phyloP scores from a whole-genome alignment of 2,797 vertebrate genomes.

The Melanogrammus aeglefinus region DNA sequence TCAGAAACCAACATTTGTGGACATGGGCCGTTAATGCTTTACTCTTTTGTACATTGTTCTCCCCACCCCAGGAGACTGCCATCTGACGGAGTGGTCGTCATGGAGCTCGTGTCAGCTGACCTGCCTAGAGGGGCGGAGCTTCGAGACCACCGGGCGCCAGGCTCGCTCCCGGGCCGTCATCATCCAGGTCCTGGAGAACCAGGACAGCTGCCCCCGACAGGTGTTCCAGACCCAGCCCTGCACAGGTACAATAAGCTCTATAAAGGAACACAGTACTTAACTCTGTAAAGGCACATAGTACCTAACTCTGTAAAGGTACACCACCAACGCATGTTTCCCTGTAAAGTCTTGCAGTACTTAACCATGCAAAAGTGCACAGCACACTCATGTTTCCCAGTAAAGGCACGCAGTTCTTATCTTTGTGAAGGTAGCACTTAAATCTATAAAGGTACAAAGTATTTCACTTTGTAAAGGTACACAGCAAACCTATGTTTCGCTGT shows the following conservation, averaged over 20 bases:
- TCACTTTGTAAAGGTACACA: no score
- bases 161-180: constrained; percentile 88
- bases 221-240: constrained; percentile 86
- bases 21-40: background rate
- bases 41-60: background rate
- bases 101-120: constrained; percentile 95
- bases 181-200: constrained; percentile 83
- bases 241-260: constrained; percentile 81
- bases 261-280: background rate
- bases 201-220: constrained; percentile 85
- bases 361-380: background rate
- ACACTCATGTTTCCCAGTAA: background rate
- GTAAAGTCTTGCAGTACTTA: background rate
- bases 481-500: background rate
- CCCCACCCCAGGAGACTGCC: constrained; percentile 84
- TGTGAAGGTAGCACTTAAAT: background rate
- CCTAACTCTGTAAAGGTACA: background rate
- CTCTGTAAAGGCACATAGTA: background rate
- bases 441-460: background rate
- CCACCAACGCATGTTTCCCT: background rate
- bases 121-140: constrained; percentile 91
- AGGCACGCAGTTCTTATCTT: background rate
- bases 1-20: background rate
- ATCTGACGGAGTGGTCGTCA: constrained; percentile 89
- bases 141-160: constrained; percentile 83